These are phyloP conservation scores for Brachionus angularis DNA, from an alignment of 1,140 invertebrate genomes.

Conservation along the genomic window DNA sequence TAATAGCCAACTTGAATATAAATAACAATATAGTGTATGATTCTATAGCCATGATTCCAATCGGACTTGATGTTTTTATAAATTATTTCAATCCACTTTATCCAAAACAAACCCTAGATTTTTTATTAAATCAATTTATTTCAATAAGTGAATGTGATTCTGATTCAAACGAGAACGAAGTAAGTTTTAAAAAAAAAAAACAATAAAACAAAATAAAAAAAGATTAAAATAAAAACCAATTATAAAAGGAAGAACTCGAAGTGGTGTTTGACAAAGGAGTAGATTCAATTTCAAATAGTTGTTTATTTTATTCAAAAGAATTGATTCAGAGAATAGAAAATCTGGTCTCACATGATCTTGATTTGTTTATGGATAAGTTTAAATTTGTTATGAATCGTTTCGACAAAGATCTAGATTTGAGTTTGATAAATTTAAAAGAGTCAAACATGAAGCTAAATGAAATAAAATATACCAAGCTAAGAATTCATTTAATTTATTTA, in stretches of 20 bases:
- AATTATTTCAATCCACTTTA: not conserved
- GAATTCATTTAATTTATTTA: too few species aligned
- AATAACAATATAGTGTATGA: not conserved
- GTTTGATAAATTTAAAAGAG: not conserved
- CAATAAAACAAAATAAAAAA: too few species aligned
- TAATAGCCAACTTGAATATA: not conserved
- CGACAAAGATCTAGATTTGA: not conserved
- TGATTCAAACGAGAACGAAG: not conserved
- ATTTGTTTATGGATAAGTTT: not conserved
- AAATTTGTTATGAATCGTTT: not conserved
- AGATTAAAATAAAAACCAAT: too few species aligned
- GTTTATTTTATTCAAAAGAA: conserved; percentile 1
- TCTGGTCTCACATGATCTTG: not conserved
- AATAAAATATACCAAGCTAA: too few species aligned
- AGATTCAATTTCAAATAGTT: not conserved
- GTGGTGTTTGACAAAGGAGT: conserved; percentile 18
- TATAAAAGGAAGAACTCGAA: conserved; percentile 30
- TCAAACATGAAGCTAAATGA: too few species aligned
- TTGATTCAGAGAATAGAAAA: conserved; percentile 7
- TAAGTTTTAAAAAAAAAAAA: not conserved
- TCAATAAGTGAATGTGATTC: conserved; percentile 10
- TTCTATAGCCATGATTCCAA: conserved; percentile 1
- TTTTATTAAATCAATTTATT: conserved; percentile 3
- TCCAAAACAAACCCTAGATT: not conserved
- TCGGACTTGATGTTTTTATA: not conserved